Base-by-base conservation (phyloP, 2,888 invertebrate species). In the Cerastoderma edule region DNA sequence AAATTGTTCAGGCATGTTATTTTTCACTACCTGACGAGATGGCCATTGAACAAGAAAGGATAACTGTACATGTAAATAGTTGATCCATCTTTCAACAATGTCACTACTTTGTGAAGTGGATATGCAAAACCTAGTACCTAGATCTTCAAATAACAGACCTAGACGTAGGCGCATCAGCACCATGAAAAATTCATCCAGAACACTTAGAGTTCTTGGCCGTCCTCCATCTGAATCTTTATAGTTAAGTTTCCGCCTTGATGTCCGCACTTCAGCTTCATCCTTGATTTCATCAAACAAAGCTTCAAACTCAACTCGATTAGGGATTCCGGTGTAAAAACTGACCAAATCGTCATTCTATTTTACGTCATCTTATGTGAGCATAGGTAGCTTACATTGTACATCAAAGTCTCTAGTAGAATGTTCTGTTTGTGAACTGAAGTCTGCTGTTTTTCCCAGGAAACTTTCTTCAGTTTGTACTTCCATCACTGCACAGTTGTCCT, bases 1-100 rank as follows among this genome's bases (percentile, higher is more conserved):
- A 57, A 83, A 83, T 6, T n/a, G 28, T 27, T 44, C 16, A 24
- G 80, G 75, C 75, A 83, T 73, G 19, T 19, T 44, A 8, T 32
- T 6, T 0, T 56, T 8, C 1, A 73, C 46, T 22, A 46, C 50
- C 22, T 60, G 10, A 19, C 39, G 32, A 16, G 16, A n/a, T 50
- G 50, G 50, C 6, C 10, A 50, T 6, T 13, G 50, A n/a, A n/a
- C 22, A 6, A 50, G 6, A 16, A 28, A 56, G 19, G 6, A 13
- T 30, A 56, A 56, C n/a, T 56, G 13, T 13, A 13, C 8, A 8
- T 48, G 8, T 16, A 68, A 16, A 32, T 35, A 64, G 28, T 39
- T 19, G 5, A 64, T 30, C 74, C 68, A 69, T 44, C n/a, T 69
- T 28, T 32, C 53, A 63, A 68, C 27, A 56, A 57, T 57, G 8